Percentiles rank a stretch among this genome's conserved stretches.
Evolutionary conservation across 2,797 vertebrate species (phyloP).

Genomic region (Rhabdophis nuchalis): DNA sequence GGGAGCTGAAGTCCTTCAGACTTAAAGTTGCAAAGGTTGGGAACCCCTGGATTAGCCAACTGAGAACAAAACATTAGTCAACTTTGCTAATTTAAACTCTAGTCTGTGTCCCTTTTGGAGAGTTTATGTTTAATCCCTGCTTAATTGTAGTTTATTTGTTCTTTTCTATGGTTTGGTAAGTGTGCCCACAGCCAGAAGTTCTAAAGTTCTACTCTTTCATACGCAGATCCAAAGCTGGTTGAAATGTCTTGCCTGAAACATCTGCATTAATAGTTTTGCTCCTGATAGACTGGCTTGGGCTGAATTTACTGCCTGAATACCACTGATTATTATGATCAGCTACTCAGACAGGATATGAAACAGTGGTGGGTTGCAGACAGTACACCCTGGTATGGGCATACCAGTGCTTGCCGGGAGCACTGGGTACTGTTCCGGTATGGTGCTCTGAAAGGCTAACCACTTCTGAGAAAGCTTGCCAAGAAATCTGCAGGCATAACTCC

Average conservation of each 20-base stretch:
- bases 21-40: no score
- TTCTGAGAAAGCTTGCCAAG: no score
- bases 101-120: conserved; percentile 29
- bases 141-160: conserved; percentile 25
- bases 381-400: no score
- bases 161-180: conserved; percentile 52
- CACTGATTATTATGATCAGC: background rate
- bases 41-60: no score
- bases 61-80: background rate
- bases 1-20: no score
- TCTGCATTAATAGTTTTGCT: background rate
- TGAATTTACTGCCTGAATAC: background rate
- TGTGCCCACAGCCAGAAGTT: conserved; percentile 52
- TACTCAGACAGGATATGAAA: background rate
- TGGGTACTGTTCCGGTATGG: no score
- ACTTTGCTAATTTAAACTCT: background rate
- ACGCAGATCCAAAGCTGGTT: background rate
- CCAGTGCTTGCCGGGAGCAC: no score
- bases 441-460: no score
- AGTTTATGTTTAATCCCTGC: conserved; percentile 44
- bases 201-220: conserved; percentile 44
- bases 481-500: background rate
- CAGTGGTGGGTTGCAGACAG: no score
- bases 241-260: background rate
- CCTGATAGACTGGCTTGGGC: background rate